Conservation (phyloP, 2,797 vertebrate genomes). For the Allobates femoralis region DNA sequence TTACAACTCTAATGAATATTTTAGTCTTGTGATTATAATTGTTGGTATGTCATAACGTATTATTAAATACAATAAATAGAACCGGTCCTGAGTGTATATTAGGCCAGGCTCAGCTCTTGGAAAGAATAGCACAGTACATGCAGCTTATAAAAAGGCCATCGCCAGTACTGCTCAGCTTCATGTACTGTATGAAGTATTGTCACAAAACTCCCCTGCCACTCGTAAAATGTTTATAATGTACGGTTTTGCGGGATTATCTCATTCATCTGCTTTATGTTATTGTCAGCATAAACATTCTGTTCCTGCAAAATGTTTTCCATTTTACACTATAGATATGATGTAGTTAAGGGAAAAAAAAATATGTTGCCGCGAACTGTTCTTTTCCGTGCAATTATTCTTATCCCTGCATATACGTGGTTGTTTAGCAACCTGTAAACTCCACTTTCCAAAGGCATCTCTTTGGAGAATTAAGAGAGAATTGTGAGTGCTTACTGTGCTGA, state of each 20-base stretch:
- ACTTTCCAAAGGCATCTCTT: constrained; percentile 29
- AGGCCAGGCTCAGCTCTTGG: background rate
- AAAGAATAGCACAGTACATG: background rate
- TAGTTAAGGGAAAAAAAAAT: background rate
- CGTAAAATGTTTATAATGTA: background rate
- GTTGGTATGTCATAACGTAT: background rate
- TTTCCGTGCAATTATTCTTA: background rate
- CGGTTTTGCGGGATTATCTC: background rate
- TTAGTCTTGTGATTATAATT: background rate
- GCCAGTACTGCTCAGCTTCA: background rate
- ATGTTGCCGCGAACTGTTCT: background rate
- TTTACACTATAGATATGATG: background rate
- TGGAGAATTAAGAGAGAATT: constrained; percentile 17
- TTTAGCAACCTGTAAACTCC: constrained; percentile 40
- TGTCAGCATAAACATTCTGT: constrained; percentile 3
- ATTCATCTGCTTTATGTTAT: constrained; percentile 30
- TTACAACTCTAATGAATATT: background rate
- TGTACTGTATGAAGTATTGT: background rate
- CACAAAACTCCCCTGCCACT: background rate
- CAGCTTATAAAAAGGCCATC: background rate
- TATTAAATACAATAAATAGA: background rate
- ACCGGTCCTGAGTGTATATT: background rate
- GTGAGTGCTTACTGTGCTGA: constrained; percentile 40
- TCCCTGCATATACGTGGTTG: constrained; percentile 23
- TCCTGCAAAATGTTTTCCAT: constrained; percentile 1